phyloP scores from a whole-genome alignment of 37 sponge, comb jelly and placozoan species.

The Amphimedon queenslandica region DNA sequence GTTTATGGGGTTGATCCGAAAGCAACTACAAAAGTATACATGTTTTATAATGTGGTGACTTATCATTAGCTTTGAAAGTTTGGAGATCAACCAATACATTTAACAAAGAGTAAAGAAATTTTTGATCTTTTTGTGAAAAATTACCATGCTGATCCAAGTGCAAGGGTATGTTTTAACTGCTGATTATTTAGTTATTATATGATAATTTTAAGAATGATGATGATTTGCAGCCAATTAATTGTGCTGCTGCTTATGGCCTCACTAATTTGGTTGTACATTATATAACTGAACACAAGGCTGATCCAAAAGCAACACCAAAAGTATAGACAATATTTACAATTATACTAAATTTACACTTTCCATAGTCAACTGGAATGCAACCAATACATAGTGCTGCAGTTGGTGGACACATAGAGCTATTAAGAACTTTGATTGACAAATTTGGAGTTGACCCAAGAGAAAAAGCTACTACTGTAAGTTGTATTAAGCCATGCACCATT shows the following conservation, averaged over 20 bases:
- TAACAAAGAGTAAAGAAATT: neutral
- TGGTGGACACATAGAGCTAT: neutral
- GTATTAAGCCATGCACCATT: too few relatives aligned
- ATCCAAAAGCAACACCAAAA: neutral
- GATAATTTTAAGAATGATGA: neutral
- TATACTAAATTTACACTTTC: neutral
- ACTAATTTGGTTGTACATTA: neutral
- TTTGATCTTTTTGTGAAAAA: neutral
- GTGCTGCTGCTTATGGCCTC: neutral
- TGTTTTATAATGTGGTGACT: neutral
- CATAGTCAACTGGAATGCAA: too few relatives aligned
- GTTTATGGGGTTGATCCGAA: conserved; percentile 12
- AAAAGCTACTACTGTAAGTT: too few relatives aligned
- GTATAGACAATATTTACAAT: neutral
- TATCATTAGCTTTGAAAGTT: neutral
- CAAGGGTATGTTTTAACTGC: neutral
- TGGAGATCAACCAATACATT: neutral
- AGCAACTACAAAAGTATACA: neutral
- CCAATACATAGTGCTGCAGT: conserved; percentile 18
- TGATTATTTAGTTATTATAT: neutral
- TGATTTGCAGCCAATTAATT: conserved; percentile 3
- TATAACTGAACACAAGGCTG: neutral
- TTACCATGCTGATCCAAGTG: neutral
- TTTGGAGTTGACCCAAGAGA: conserved; percentile 26
- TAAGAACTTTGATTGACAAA: conserved; percentile 9